phyloP scores from a whole-genome alignment of 2,113 vertebrate genomes.

The Sminthopsis crassicaudata region DNA sequence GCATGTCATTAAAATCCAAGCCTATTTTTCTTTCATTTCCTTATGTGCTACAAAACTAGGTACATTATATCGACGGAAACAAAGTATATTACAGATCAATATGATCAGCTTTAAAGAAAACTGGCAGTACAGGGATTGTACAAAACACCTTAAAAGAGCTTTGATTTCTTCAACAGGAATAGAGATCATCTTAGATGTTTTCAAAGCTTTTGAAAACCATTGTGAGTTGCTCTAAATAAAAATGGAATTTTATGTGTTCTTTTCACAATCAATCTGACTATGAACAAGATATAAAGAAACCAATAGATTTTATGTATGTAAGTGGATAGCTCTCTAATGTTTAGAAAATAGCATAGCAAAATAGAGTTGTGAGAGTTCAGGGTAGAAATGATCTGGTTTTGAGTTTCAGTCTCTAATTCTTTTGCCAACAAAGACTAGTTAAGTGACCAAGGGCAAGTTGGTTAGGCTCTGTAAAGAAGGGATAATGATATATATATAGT shows the following conservation, averaged over 20 bases:
- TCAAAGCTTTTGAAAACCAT: slow-evolving; percentile 41
- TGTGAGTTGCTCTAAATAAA: not conserved
- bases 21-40: slow-evolving; percentile 77
- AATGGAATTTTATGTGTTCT: not conserved
- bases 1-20: slow-evolving; percentile 80
- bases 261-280: not conserved
- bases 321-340: not conserved
- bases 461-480: not conserved
- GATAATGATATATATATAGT: not conserved
- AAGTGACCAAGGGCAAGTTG: not conserved
- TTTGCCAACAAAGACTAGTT: not conserved
- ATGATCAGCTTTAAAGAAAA: slow-evolving; percentile 75
- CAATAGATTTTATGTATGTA: slow-evolving; percentile 3
- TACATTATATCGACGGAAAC: slow-evolving; percentile 71
- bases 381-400: not conserved
- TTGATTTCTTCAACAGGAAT: slow-evolving; percentile 51
- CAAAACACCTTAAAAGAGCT: slow-evolving; percentile 64
- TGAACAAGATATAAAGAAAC: not conserved
- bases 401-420: not conserved
- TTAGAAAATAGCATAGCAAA: not conserved
- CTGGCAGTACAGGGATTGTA: slow-evolving; percentile 61
- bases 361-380: not conserved
- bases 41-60: slow-evolving; percentile 54
- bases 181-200: slow-evolving; percentile 9
- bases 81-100: slow-evolving; percentile 80